Conservation (phyloP, 2,113 vertebrate species). For the Gallinago paraguaiae region DNA sequence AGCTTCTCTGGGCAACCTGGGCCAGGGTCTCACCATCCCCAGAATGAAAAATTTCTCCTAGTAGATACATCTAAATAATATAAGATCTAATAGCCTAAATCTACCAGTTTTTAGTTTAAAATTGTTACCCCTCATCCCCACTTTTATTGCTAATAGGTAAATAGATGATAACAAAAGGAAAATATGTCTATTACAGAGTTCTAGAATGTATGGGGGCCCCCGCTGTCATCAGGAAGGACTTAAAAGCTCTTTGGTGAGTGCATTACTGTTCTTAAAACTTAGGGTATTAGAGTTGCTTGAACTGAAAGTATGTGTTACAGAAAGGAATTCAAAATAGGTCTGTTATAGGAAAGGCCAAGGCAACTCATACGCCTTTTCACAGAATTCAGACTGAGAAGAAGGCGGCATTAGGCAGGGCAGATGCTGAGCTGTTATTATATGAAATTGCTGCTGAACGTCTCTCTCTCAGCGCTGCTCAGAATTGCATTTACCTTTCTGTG, state of each 20-base stretch:
- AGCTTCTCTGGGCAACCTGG: neutral
- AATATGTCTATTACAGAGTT: neutral
- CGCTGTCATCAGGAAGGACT: neutral
- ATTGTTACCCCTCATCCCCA: neutral
- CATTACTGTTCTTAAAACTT: neutral
- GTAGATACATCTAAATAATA: neutral
- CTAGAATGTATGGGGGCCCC: accelerated
- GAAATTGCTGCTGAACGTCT: neutral
- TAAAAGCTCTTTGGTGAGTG: neutral
- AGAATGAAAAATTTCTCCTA: neutral
- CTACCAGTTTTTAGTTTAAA: neutral
- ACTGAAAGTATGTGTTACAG: accelerated
- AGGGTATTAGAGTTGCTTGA: neutral
- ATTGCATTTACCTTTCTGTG: neutral
- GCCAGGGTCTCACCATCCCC: neutral
- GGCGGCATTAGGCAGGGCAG: neutral
- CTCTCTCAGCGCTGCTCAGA: neutral
- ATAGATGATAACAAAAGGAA: neutral
- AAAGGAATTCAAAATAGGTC: neutral
- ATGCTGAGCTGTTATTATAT: neutral
- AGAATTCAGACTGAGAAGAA: neutral
- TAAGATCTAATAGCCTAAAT: neutral
- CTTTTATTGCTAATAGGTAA: neutral
- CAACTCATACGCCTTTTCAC: neutral
- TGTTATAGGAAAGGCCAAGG: neutral